Evolutionary conservation across 2,113 vertebrate genomes (phyloP), one percentile per base, ranked within the genome.

Genomic region (Strix uralensis): DNA sequence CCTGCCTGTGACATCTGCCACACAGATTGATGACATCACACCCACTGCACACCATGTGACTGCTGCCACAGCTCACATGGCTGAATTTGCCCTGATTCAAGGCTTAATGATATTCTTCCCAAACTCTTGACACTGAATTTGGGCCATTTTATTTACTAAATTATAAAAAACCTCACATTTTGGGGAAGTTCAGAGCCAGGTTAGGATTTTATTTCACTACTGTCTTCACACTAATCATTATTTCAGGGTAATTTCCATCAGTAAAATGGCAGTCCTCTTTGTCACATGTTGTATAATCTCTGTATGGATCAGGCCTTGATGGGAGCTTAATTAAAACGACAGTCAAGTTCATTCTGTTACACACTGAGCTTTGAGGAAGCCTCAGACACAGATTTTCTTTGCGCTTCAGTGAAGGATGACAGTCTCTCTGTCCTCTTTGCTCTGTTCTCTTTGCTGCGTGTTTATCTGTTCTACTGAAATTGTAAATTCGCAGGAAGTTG

Each of bases 311-410:
- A 81, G 77, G 58, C 42, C 55, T 95, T 80, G 73, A 87, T 80
- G 58, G 72, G 58, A 92, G 73, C 67, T 93, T 92, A 93, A 95
- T 91, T 95, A 89, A 92, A 95, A 62, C 77, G 75, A 51, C 83
- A 86, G 77, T 72, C 85, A 72, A 91, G 66, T 57, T 81, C 75
- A 27, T 79, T 84, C 84, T n/a, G 42, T 42, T 86, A 15, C 49
- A 59, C n/a, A 42, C 26, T 1, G 51, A 91, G 81, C 61, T 75
- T 75, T 19, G 20, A 70, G 66, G 72, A 80, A 94, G 86, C 73
- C 62, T 86, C 81, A 87, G 86, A 70, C 44, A 55, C 46, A 70
- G 47, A 79, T 79, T 89, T 82, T 46, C 75, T 86, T 61, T 10
- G 1, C 2, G 81, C 71, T 89, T 58, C 91, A 80, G 52, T 83